phyloP scores from a whole-genome alignment of 2,888 invertebrate genomes.

The Caenorhabditis sp. region DNA sequence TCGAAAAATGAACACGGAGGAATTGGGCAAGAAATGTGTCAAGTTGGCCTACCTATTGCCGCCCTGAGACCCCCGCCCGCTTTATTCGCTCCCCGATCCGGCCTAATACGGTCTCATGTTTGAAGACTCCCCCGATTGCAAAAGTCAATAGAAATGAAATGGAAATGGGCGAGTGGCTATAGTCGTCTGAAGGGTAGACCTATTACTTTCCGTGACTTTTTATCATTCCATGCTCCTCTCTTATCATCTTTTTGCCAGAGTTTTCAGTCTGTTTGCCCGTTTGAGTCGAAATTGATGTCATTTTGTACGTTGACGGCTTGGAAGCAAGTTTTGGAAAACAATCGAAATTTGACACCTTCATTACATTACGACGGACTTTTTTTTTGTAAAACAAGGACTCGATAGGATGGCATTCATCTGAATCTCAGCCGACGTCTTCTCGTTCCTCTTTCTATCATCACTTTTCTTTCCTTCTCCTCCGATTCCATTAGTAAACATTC shows the following conservation, averaged over 20 bases:
- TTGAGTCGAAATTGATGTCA: background rate
- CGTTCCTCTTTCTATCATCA: background rate
- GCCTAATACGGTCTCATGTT: constrained; percentile 36
- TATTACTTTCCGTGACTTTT: background rate
- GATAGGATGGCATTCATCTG: background rate
- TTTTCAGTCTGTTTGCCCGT: background rate
- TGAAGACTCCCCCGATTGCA: constrained; percentile 4
- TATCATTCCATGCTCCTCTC: background rate
- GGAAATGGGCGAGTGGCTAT: constrained; percentile 8
- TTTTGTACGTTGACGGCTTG: too few species aligned
- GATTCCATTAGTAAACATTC: background rate
- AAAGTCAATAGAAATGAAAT: constrained; percentile 34
- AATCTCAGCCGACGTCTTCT: too few species aligned
- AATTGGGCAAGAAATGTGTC: constrained; percentile 4
- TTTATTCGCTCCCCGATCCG: constrained; percentile 22
- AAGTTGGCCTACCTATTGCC: constrained; percentile 19
- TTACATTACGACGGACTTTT: too few species aligned
- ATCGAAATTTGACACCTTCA: too few species aligned
- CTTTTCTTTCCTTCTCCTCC: background rate
- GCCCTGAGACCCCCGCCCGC: background rate
- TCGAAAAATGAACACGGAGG: constrained; percentile 5
- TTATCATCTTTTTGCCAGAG: constrained; percentile 9
- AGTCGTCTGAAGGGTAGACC: background rate
- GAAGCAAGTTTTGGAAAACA: too few species aligned
- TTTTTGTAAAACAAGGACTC: too few species aligned